Conservation (phyloP, 2,113 vertebrate species). For the Geococcyx californianus region DNA sequence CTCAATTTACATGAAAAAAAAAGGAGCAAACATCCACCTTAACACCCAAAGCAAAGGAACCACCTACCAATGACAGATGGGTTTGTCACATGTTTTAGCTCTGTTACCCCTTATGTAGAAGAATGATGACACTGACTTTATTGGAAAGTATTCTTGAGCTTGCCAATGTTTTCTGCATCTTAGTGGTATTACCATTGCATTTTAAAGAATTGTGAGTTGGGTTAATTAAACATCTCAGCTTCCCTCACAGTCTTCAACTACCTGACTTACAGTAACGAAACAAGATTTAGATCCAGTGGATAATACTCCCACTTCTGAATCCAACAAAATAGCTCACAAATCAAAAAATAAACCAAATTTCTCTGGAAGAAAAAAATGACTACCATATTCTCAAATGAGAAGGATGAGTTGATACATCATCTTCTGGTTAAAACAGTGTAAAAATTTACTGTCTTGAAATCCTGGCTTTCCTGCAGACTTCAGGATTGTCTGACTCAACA, state of each 20-base stretch:
- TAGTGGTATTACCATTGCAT: background rate
- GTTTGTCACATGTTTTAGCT: background rate
- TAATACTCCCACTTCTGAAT: background rate
- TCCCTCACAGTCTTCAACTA: background rate
- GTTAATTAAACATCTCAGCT: background rate
- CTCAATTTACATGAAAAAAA: background rate
- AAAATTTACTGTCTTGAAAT: background rate
- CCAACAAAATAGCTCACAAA: background rate
- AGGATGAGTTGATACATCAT: background rate
- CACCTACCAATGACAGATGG: background rate
- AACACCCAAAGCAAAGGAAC: background rate
- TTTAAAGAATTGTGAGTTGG: background rate
- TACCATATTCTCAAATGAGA: background rate
- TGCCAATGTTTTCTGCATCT: background rate
- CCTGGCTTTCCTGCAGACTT: background rate
- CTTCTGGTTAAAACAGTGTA: background rate
- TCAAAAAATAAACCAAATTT: accelerated
- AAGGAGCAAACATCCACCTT: background rate
- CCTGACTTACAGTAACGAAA: background rate
- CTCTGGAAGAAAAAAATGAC: background rate
- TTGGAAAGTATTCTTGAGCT: background rate
- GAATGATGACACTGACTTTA: background rate
- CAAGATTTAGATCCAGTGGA: background rate
- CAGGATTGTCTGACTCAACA: background rate
- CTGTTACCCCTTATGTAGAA: background rate